Conservation (phyloP, 2,113 vertebrate species). For the Lota lota region DNA sequence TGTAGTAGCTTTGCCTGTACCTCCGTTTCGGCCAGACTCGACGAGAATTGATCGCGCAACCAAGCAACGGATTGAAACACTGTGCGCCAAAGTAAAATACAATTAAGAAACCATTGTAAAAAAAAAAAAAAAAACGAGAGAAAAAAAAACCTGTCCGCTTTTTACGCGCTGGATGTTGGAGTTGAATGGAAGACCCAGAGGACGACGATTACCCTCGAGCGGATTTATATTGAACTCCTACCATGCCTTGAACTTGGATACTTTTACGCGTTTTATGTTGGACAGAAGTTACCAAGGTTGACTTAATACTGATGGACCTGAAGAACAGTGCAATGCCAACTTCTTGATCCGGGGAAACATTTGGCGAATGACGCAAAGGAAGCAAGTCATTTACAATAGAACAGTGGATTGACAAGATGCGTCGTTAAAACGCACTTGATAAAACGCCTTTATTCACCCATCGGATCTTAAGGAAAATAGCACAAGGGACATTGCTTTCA, state of each 20-base stretch:
- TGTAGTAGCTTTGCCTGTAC: not conserved
- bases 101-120: not conserved
- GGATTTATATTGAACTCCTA: constrained; percentile 24
- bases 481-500: not conserved
- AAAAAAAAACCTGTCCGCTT: not conserved
- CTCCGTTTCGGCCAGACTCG: not conserved
- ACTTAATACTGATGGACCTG: constrained; percentile 20
- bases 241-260: constrained; percentile 30
- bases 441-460: not conserved
- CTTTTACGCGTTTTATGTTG: constrained; percentile 15
- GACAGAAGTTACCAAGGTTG: not conserved
- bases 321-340: constrained; percentile 29
- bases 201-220: constrained; percentile 7
- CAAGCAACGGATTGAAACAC: too few species aligned
- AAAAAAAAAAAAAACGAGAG: not conserved
- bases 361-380: constrained; percentile 10
- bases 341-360: constrained; percentile 29
- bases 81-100: too few species aligned
- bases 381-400: not conserved
- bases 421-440: not conserved
- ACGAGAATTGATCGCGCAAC: too few species aligned
- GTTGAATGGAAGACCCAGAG: constrained; percentile 45
- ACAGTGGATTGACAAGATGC: not conserved
- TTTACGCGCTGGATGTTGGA: constrained; percentile 24
- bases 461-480: not conserved